Base-by-base conservation (phyloP, 2,888 invertebrate genomes). In the Ormia ochracea region DNA sequence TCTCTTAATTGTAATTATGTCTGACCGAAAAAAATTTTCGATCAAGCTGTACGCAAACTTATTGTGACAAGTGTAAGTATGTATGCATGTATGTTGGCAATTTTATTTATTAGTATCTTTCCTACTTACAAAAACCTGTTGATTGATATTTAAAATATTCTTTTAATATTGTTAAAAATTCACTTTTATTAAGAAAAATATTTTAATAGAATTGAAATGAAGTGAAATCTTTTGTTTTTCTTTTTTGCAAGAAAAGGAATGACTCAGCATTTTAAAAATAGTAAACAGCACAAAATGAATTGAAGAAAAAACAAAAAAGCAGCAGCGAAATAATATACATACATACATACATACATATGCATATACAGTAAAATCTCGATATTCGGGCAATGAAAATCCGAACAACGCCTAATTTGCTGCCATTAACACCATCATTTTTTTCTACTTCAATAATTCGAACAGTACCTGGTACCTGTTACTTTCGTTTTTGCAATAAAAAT, bases 221-320 rank as follows among this genome's bases (percentile, higher is more conserved):
- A 65, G 38, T 33, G 52, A 65, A 48, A 52, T 61, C 9, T 61
- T 21, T n/a, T n/a, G n/a, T n/a, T n/a, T 73, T 72, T 66, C 10
- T 9, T 65, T 68, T 70, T 33, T 65, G 31, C 45, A 41, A 41
- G 50, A 68, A 21, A 50, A 50, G n/a, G 48, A 81, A 83, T 89
- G 89, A 89, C 89, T 89, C 88, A 89, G 89, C 89, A 88, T 84
- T 88, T 88, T 89, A 89, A 87, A 89, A 89, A 89, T 89, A 89
- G 89, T 89, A 88, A 89, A 89, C 87, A 89, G 85, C 85, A 63
- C 82, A 78, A 78, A 80, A 72, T 50, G 43, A 45, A 54, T 31
- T 21, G 38, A 70, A n/a, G n/a, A 41, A 73, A 33, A 36, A 58
- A 41, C 17, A 61, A 21, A 23, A 10, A 5, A 17, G n/a, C n/a